These are phyloP conservation scores for Bhutanitis thaidina DNA, from an alignment of 2,888 invertebrate species.

Conservation along the genomic window DNA sequence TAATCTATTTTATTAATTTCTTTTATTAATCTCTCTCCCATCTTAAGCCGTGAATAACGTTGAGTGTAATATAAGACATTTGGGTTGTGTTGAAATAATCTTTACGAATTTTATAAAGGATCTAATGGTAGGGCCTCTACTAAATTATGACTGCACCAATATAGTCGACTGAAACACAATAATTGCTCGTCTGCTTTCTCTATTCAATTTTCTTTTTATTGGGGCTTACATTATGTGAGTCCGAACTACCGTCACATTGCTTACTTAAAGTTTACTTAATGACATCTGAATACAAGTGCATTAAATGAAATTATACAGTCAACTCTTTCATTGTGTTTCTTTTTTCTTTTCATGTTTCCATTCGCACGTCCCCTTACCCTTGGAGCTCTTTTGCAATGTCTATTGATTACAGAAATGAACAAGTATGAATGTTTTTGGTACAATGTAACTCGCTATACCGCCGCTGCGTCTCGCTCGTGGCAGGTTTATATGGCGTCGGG, in stretches of 20 bases:
- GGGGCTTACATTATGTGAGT: no score
- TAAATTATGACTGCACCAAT: no score
- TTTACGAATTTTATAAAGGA: no score
- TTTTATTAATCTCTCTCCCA: no score
- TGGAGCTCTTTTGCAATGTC: conserved; percentile 9
- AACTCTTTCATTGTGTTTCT: no score
- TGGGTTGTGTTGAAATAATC: no score
- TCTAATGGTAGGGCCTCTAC: no score
- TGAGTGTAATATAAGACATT: no score
- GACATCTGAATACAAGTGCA: conserved; percentile 6
- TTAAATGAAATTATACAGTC: not conserved
- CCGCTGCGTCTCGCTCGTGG: not conserved
- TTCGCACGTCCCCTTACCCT: conserved; percentile 9
- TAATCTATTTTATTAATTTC: no score
- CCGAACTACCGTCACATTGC: not conserved
- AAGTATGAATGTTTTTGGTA: not conserved
- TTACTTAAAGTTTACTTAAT: not conserved
- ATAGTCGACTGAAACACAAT: no score
- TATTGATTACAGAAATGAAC: conserved; percentile 10
- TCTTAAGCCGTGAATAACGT: no score
- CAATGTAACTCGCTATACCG: not conserved
- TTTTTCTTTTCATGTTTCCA: conserved; percentile 11
- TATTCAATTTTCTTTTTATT: not conserved
- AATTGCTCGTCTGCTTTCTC: not conserved
- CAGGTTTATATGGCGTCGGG: not conserved